These are phyloP conservation scores for Cherax quadricarinatus DNA, from an alignment of 1,140 invertebrate genomes.

Conservation along the genomic window DNA sequence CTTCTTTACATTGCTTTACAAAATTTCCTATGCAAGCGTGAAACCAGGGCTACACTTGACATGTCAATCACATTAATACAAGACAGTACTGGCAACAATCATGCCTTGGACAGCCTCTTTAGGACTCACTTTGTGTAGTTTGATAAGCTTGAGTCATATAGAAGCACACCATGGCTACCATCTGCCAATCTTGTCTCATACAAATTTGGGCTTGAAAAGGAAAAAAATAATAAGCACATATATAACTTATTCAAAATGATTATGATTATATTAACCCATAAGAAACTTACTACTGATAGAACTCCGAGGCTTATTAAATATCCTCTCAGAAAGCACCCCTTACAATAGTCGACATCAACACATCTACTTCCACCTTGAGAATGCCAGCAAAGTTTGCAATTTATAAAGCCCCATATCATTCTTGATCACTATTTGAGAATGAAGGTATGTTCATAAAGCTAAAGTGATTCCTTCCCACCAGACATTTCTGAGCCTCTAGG, in stretches of 20 bases:
- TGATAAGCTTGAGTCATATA: not conserved
- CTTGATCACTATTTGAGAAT: not conserved
- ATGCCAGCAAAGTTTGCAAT: conserved; percentile 25
- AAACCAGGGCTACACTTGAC: conserved; percentile 65
- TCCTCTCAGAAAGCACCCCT: conserved; percentile 64
- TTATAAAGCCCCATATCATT: not conserved
- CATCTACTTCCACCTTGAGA: conserved; percentile 53
- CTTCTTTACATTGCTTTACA: conserved; percentile 70
- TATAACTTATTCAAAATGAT: conserved; percentile 57
- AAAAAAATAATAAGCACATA: conserved; percentile 47
- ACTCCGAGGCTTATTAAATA: conserved; percentile 55
- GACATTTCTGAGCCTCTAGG: not conserved
- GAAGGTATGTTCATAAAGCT: not conserved
- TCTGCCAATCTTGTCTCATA: conserved; percentile 6
- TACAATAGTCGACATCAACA: conserved; percentile 50
- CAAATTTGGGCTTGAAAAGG: conserved; percentile 52
- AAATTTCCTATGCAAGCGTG: conserved; percentile 68
- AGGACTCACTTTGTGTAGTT: conserved; percentile 2
- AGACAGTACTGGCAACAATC: conserved; percentile 18
- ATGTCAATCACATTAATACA: conserved; percentile 40
- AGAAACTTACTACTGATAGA: conserved; percentile 59
- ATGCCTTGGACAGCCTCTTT: not conserved
- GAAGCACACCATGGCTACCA: not conserved
- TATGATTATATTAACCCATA: conserved; percentile 67
- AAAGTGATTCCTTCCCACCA: not conserved